A percentile compares a stretch with the other conserved stretches of the same genome.
phyloP scores from a whole-genome alignment of 2,113 vertebrate genomes.

The Ammospiza nelsoni region DNA sequence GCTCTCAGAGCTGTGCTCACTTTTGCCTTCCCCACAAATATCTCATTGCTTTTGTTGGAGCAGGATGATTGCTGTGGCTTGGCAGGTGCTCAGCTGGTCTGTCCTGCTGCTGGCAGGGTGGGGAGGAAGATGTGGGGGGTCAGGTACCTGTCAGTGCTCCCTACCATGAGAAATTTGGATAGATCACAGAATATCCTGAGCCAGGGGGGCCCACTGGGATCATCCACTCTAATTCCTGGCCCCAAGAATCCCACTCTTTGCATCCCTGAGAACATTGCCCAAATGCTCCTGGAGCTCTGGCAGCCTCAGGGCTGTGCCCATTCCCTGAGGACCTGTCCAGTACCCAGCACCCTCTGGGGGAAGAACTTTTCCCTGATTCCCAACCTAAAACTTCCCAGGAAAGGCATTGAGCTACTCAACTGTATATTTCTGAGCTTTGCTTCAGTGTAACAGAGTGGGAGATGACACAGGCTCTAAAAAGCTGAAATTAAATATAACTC shows the following conservation, averaged over 20 bases:
- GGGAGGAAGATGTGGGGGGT: rapidly evolving
- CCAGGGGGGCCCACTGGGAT: background rate
- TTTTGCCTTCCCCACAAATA: background rate
- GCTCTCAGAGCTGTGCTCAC: background rate
- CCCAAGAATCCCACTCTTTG: background rate
- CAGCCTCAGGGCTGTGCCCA: background rate
- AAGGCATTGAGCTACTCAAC: background rate
- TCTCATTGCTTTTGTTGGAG: background rate
- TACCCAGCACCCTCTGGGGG: background rate
- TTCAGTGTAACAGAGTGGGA: background rate
- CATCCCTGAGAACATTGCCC: background rate
- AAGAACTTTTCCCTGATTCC: background rate
- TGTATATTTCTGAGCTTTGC: background rate
- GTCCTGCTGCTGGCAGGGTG: background rate
- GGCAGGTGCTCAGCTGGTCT: background rate
- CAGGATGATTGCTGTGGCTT: background rate
- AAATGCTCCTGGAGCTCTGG: background rate
- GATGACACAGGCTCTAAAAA: background rate
- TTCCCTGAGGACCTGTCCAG: background rate
- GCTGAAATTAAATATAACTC: background rate
- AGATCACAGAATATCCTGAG: background rate
- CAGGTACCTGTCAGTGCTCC: rapidly evolving
- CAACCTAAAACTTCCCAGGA: background rate
- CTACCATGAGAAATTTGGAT: background rate
- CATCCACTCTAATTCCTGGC: background rate